A percentile compares a stretch with the other conserved stretches of the same genome.
These are phyloP conservation scores for Bufo gargarizans DNA, from an alignment of 2,113 vertebrate genomes.

Conservation along the genomic window DNA sequence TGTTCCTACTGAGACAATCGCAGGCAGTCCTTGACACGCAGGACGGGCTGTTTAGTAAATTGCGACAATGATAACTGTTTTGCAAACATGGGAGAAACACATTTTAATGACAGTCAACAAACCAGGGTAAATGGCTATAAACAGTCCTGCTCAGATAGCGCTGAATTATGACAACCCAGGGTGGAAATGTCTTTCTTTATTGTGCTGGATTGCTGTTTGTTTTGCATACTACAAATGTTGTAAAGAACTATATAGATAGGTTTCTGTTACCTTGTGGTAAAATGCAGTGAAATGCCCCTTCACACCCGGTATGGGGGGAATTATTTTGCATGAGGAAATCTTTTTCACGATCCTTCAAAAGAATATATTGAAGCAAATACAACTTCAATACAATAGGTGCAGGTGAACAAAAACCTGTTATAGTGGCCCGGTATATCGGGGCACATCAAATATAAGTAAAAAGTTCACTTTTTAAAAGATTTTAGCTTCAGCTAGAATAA, in stretches of 20 bases:
- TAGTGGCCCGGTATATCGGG: too few relatives aligned
- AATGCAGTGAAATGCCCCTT: too few relatives aligned
- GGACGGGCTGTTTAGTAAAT: slow-evolving; percentile 21
- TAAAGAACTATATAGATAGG: not conserved
- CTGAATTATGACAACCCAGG: not conserved
- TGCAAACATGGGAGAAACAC: slow-evolving; percentile 15
- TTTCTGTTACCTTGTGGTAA: too few relatives aligned
- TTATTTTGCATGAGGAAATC: too few relatives aligned
- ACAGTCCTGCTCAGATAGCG: slow-evolving; percentile 11
- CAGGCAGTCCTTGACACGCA: not conserved
- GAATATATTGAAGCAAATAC: too few relatives aligned
- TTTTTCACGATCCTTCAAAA: too few relatives aligned
- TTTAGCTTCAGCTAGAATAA: too few relatives aligned
- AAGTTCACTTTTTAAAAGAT: too few relatives aligned
- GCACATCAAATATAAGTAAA: too few relatives aligned
- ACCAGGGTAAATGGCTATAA: not conserved
- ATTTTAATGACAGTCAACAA: slow-evolving; percentile 18
- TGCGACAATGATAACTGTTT: slow-evolving; percentile 26
- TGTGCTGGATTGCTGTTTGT: slow-evolving; percentile 9
- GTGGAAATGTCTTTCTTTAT: not conserved
- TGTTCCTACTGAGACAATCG: not conserved
- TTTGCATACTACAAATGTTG: slow-evolving; percentile 6
- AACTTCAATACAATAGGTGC: too few relatives aligned
- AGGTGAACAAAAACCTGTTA: too few relatives aligned
- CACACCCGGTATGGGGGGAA: too few relatives aligned